A percentile compares a stretch with the other conserved stretches of the same genome.
Conservation (phyloP, 1,140 invertebrate genomes). For the Harlomillsia oculata region DNA sequence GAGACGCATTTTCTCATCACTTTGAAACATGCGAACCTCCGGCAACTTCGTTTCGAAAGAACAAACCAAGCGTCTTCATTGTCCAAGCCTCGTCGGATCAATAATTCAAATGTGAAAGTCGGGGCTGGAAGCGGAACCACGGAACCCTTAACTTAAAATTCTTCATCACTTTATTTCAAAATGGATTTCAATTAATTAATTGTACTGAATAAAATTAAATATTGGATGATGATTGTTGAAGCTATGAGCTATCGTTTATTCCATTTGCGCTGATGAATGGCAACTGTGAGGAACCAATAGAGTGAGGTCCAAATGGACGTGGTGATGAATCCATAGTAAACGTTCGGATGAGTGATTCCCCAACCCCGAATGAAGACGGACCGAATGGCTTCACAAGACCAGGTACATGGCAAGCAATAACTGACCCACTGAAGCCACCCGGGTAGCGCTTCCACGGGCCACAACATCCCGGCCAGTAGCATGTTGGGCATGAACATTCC, state of each 20-base stretch:
- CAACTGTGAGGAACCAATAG: slow-evolving; percentile 71
- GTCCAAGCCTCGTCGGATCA: no score
- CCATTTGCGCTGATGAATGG: slow-evolving; percentile 64
- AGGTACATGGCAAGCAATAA: slow-evolving; percentile 75
- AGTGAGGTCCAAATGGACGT: slow-evolving; percentile 47
- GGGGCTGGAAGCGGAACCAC: no score
- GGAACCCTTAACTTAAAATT: no score
- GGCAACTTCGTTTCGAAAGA: no score
- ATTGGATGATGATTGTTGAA: not conserved
- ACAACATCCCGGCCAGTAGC: slow-evolving; percentile 69
- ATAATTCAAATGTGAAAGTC: no score
- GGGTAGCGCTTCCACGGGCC: slow-evolving; percentile 89
- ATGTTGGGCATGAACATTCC: slow-evolving; percentile 86
- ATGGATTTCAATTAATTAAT: no score
- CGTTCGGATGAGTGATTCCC: slow-evolving; percentile 63
- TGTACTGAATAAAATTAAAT: not conserved
- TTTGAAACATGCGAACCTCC: no score
- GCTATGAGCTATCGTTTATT: slow-evolving; percentile 54
- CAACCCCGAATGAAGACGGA: slow-evolving; percentile 81
- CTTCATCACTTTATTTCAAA: no score
- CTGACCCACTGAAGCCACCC: slow-evolving; percentile 61
- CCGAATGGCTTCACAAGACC: slow-evolving; percentile 78
- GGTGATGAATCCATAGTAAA: slow-evolving; percentile 76
- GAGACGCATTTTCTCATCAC: no score
- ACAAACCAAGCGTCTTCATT: no score